These are phyloP conservation scores for Phrynosoma blainvillii DNA, from an alignment of 2,113 vertebrate species.

Conservation along the genomic window DNA sequence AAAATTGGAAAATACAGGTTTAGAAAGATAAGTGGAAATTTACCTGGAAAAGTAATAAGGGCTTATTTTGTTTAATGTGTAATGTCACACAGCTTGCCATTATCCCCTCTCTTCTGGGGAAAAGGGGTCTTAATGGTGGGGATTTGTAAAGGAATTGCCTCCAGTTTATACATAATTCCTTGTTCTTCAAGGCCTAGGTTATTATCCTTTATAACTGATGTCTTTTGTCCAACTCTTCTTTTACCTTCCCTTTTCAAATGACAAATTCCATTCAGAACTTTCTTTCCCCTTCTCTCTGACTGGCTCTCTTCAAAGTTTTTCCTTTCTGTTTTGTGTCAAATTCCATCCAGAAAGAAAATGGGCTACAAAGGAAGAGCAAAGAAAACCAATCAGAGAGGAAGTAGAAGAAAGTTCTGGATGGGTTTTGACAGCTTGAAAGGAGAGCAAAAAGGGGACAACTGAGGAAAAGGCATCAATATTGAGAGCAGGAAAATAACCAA, in stretches of 20 bases:
- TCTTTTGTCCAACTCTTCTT: not conserved
- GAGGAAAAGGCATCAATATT: not conserved
- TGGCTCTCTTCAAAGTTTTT: not conserved
- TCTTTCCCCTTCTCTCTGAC: not conserved
- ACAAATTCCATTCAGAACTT: not conserved
- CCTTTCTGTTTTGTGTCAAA: not conserved
- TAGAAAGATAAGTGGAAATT: not conserved
- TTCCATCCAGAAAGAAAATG: not conserved
- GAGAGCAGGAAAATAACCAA: not conserved
- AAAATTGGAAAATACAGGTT: not conserved
- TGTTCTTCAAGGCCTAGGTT: not conserved
- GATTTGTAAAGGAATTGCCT: not conserved
- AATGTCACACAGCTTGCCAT: constrained; percentile 1
- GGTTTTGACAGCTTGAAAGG: not conserved
- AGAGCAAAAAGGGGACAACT: no score
- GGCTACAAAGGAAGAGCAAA: not conserved
- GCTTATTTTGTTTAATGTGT: not conserved
- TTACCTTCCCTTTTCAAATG: not conserved
- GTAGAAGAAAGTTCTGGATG: not conserved
- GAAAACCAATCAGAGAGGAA: not conserved
- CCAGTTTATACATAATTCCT: not conserved
- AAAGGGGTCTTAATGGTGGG: not conserved
- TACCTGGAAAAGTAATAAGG: not conserved
- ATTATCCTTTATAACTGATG: not conserved
- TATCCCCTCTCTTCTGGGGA: not conserved